Evolutionary conservation across 1,140 invertebrate species (phyloP), one percentile per base, ranked within the genome.

Genomic region (Bradysia coprophila): DNA sequence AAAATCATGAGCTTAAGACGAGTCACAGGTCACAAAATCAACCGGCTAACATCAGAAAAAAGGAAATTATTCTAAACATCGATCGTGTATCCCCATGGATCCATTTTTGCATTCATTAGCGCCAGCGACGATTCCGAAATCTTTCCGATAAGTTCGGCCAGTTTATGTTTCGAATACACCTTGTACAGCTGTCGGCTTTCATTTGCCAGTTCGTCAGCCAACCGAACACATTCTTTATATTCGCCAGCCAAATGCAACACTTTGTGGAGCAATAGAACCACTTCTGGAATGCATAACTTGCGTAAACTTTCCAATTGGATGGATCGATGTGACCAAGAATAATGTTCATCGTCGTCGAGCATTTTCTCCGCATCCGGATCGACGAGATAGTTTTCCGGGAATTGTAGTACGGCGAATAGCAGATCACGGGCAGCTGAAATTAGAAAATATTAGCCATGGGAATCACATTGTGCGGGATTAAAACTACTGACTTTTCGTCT

Each of bases 321-420:
- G 36, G 49, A 44, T 0, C 73, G 59, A 39, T 57, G 43, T 21
- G 56, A 47, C 56, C 58, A 60, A 11, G 33, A 19, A 2, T 2
- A 8, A 18, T 22, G 13, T 6, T 52, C 48, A 5, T 54, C 31
- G 8, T 39, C 21, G 4, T 32, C 38, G 5, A 49, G 49, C 20
- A 56, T 49, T 41, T 56, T 54, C 6, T 46, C 8, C 11, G 51
- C 50, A 44, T 64, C 67, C 5, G 71, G 66, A 57, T 92, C 88
- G 19, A 77, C 72, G 42, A 95, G 67, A 90, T 90, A 96, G 33
- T 81, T 81, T 48, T 87, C 79, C 31, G 87, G 81, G 55, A 94
- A 94, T 2, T 90, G 55, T 20, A 96, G 56, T 6, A 94, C 79
- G 62, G 93, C 92, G 61, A 85, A 90, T 1, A 96, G 64, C 21